Evolutionary conservation across 2,888 invertebrate genomes (phyloP), one percentile per base, ranked within the genome.

Genomic region (Caenorhabditis imperialis): DNA sequence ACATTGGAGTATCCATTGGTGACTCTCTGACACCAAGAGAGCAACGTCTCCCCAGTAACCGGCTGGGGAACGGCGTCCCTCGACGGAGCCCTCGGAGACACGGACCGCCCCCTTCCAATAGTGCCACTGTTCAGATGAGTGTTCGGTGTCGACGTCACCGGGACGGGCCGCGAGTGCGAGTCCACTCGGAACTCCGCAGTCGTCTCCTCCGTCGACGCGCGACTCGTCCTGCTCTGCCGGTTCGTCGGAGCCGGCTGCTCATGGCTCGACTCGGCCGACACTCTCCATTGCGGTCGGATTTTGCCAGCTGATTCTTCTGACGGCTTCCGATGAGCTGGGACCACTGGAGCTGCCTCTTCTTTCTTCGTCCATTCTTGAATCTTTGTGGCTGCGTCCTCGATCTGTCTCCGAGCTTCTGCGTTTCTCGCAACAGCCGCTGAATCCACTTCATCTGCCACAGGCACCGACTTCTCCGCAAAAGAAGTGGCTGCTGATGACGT

Each of bases 1-100:
- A 82, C 81, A 25, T 77, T 75, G 8, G 76, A 70, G 60, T 85
- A 84, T 18, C 77, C 80, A 40, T 72, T 67, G 4, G 84, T 80
- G 16, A 83, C 75, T 44, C 85, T 69, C 62, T 84, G 77, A 40
- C 83, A 80, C 86, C 86, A 86, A 1, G 45, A 58, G 25, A 84
- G 67, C 27, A 84, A 37, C 1, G 57, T 57, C 53, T 86, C 85
- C 10, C 76, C 80, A 10, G 71, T 69, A 22, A 80, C 74, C 18
- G 75, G 63, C 48, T 61, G 70, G 0, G 82, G 82, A 10, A 75
- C 51, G 8, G 60, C 67, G 14, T 69, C 70, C 18, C 80, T 40
- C 0, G 77, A 75, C 7, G 80, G 78, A 16, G 80, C 77, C 16
- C 78, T 47, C 3, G 78, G 78, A 18, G 80, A 79, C n/a, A 71